Evolutionary conservation across 2,888 invertebrate genomes (phyloP).

Genomic region (Drosophila algonquin): DNA sequence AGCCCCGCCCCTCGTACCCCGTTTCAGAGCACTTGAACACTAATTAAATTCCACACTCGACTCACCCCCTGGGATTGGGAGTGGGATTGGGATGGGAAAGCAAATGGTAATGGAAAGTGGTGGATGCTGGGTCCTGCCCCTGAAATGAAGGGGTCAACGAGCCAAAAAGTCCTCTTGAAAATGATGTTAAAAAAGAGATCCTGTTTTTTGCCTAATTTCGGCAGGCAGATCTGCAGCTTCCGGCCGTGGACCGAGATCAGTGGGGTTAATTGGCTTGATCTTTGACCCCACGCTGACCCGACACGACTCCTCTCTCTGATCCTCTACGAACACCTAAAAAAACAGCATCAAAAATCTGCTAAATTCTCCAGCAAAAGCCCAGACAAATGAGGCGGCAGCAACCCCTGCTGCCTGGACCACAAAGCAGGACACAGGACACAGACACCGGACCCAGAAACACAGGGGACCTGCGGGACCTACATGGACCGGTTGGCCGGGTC

Average conservation of each 20-base stretch:
- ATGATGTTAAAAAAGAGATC: slow-evolving; percentile 51
- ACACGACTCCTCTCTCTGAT: slow-evolving; percentile 39
- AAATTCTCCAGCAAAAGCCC: slow-evolving; percentile 56
- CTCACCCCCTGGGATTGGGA: slow-evolving; percentile 16
- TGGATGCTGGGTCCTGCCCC: slow-evolving; percentile 31
- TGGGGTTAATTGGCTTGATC: slow-evolving; percentile 61
- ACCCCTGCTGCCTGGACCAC: slow-evolving; percentile 39
- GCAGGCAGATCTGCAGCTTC: slow-evolving; percentile 58
- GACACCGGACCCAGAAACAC: background rate
- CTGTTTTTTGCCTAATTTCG: slow-evolving; percentile 41
- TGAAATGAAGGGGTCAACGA: slow-evolving; percentile 8
- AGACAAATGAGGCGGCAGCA: slow-evolving; percentile 37
- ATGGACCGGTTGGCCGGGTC: slow-evolving; percentile 1
- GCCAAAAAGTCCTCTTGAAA: slow-evolving; percentile 38
- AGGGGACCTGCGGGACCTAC: background rate
- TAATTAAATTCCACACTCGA: slow-evolving; percentile 64
- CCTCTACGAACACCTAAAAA: slow-evolving; percentile 39
- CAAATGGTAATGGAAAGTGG: background rate
- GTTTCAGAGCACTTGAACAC: slow-evolving; percentile 1
- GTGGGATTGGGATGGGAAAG: slow-evolving; percentile 2
- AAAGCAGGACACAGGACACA: slow-evolving; percentile 4
- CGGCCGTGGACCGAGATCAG: slow-evolving; percentile 40
- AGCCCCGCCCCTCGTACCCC: background rate
- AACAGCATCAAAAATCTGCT: slow-evolving; percentile 54
- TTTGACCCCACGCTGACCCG: slow-evolving; percentile 43